Evolutionary conservation across 2,113 vertebrate species (phyloP), one percentile per base, ranked within the genome.

Genomic region (Menidia beryllina): DNA sequence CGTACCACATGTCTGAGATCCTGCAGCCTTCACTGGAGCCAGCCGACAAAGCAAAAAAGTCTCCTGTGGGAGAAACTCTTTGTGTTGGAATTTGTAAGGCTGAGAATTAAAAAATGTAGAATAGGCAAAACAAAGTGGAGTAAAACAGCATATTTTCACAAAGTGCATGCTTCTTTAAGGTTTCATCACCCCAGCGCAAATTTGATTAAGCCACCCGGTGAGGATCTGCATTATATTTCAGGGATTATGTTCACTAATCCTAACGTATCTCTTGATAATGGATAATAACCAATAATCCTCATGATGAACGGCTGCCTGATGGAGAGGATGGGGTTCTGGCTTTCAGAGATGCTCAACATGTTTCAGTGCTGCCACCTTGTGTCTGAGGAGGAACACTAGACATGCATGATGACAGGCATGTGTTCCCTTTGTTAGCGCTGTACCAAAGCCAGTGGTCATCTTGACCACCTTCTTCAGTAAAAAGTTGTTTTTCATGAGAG

Each of bases 351-450:
- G 5, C 19, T 4, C 25, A 52, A 56, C 6, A 2, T 23, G 11
- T 26, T 55, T 7, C 20, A 70, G 41, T 86, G 87, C 83, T 86
- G 86, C 89, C 91, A 81, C 79, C 92, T 91, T 70, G 84, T 65
- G 91, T 61, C 45, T 11, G 20, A 12, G 9, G 53, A 19, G 43
- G 2, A 13, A 62, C 25, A 7, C 12, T 56, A 14, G 13, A 17
- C 4, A 21, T n/a, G 26, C 3, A 26, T 5, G 2, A 19, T 45
- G 41, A 45, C 17, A 34, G 30, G 30, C 10, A 34, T 34, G 10
- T 6, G 1, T 34, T 6, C 10, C 10, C 1, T 34, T 3, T 34
- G 30, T 34, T 34, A 34, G 30, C 7, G 30, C 30, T 34, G 7
- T 6, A 34, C 7, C 30, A 1, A 6, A 8, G 30, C 30, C 30